Evolutionary conservation across 1,140 invertebrate genomes (phyloP).

Genomic region (Apolygus lucorum): DNA sequence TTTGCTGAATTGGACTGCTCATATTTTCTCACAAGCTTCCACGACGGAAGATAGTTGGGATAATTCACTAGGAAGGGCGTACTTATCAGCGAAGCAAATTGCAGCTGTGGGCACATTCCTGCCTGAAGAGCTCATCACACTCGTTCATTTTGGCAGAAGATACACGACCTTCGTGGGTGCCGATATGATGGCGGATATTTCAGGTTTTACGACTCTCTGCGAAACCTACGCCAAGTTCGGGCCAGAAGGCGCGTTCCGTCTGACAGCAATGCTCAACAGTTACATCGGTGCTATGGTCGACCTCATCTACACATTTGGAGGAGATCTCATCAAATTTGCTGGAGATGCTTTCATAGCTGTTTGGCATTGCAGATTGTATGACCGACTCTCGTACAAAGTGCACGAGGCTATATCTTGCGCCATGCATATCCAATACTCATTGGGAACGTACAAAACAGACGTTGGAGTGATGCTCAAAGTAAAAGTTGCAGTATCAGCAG

Average conservation of each 20-base stretch:
- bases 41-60: conserved; percentile 8
- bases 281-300: conserved; percentile 58
- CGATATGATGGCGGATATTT: conserved; percentile 18
- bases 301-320: conserved; percentile 51
- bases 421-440: conserved; percentile 52
- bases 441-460: conserved; percentile 49
- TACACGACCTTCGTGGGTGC: conserved; percentile 19
- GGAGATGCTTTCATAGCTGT: conserved; percentile 57
- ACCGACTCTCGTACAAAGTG: conserved; percentile 48
- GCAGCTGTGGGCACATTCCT: conserved; percentile 14
- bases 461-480: conserved; percentile 49
- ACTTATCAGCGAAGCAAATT: conserved; percentile 3
- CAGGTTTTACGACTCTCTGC: conserved; percentile 52
- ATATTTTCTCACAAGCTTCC: conserved; percentile 12
- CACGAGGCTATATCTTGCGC: conserved; percentile 52
- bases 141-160: not conserved
- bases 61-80: conserved; percentile 11
- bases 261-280: conserved; percentile 52
- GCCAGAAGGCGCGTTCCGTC: conserved; percentile 50
- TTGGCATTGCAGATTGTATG: conserved; percentile 45
- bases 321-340: conserved; percentile 57
- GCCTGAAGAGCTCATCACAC: conserved; percentile 15
- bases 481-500: conserved; percentile 53
- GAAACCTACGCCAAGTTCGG: conserved; percentile 51
- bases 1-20: conserved; percentile 14